These are phyloP conservation scores for Oryzias sinensis DNA, from an alignment of 2,797 vertebrate genomes.

Conservation along the genomic window DNA sequence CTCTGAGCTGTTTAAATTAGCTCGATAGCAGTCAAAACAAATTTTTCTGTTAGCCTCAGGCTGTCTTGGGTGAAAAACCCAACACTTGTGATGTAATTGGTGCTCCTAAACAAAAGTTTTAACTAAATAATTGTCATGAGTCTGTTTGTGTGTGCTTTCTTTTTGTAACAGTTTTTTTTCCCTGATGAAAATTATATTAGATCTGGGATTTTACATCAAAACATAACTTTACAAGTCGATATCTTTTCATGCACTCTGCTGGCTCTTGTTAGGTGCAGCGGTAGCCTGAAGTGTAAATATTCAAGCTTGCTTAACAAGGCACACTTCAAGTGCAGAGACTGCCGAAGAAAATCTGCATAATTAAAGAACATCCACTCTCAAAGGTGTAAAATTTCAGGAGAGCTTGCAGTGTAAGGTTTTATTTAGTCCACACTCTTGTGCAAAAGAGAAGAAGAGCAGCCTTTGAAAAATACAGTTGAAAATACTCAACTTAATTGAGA, in stretches of 20 bases:
- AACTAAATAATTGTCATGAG: conserved; percentile 1
- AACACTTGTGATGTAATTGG: conserved; percentile 8
- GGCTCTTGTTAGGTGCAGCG: background rate
- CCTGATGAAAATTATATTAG: background rate
- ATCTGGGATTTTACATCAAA: conserved; percentile 1
- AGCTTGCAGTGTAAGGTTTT: conserved; percentile 5
- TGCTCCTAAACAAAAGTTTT: conserved; percentile 7
- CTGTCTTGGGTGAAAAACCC: background rate
- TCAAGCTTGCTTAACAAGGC: background rate
- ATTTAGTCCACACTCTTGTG: conserved; percentile 16
- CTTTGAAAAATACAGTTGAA: conserved; percentile 40
- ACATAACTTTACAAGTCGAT: background rate
- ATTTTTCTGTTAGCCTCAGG: conserved; percentile 11
- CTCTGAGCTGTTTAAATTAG: conserved; percentile 4
- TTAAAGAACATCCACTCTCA: conserved; percentile 1
- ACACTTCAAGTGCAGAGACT: conserved; percentile 3
- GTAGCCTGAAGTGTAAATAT: background rate
- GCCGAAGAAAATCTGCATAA: conserved; percentile 7
- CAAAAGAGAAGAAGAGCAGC: conserved; percentile 13
- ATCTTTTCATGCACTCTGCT: conserved; percentile 9
- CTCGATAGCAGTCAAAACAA: conserved; percentile 12
- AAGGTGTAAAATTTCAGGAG: background rate
- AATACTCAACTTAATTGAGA: conserved; percentile 34
- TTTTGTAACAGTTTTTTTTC: background rate
- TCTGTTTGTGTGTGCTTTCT: background rate